Base-by-base conservation (phyloP, 1,140 invertebrate genomes). In the Euglossa dilemma region DNA sequence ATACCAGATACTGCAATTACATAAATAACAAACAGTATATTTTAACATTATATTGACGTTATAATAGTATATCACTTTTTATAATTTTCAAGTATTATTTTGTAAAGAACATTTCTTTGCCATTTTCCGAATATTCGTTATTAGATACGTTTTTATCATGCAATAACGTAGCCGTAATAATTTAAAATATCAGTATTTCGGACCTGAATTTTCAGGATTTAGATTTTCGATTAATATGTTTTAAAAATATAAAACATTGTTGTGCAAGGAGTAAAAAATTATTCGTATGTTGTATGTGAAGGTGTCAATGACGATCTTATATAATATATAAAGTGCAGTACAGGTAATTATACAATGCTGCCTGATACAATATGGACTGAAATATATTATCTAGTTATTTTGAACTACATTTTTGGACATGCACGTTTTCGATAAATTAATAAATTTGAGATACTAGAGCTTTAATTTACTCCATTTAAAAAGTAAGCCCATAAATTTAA, bases 101-200 rank as follows among this genome's bases (percentile, higher is more conserved):
- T 12, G 14, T 11, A 50, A 76, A 20, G 23, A 61, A 64, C 45
- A 69, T 86, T 79, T 57, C 56, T 76, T 77, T 84, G 23, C 59
- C 45, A 84, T 69, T 87, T 61, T 28, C 50, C 76, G 57, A 79
- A 61, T 63, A n/a, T 66, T 77, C 47, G n/a, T 61, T 73, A 64
- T 43, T 28, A 28, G 18, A 77, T 63, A 74, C 77, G n/a, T 67
- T 70, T 18, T 87, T 84, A 36, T 36, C 20, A 73, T 66, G 73
- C 75, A 74, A 87, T 87, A 84, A 84, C 6, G 47, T 84, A 87
- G 43, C 20, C 63, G 16, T 76, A 84, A 80, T 67, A 7, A 87
- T 84, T 87, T 71, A 73, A 61, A 70, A 28, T 70, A 23, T 78
- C 66, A 54, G 66, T 81, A 81, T 78, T 78, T 61, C 11, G 16